Conservation (phyloP, 2,797 vertebrate species). For the Mus caroli region DNA sequence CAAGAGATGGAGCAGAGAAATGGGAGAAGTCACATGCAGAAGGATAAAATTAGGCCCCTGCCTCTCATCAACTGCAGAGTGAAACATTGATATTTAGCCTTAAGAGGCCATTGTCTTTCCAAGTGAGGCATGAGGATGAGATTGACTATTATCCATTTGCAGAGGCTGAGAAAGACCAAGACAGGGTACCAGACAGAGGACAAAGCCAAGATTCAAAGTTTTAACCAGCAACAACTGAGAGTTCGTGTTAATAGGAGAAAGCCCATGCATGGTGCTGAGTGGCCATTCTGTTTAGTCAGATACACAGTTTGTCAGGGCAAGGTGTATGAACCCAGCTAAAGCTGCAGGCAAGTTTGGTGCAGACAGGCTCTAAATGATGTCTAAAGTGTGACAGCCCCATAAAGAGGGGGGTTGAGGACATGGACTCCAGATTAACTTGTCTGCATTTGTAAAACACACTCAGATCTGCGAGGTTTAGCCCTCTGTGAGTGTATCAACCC, state of each 20-base stretch:
- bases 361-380: background rate
- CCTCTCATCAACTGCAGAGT: background rate
- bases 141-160: background rate
- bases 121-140: background rate
- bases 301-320: background rate
- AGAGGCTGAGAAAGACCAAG: background rate
- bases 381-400: background rate
- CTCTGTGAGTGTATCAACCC: background rate
- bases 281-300: background rate
- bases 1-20: background rate
- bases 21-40: background rate
- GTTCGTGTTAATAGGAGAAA: background rate
- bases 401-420: background rate
- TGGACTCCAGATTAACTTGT: background rate
- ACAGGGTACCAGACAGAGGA: background rate
- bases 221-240: background rate
- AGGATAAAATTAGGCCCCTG: background rate
- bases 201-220: background rate
- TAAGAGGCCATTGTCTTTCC: background rate
- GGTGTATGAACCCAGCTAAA: background rate
- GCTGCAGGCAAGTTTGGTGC: background rate
- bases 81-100: background rate
- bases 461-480: background rate
- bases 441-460: background rate
- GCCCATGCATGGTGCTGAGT: background rate